Evolutionary conservation across 2,888 invertebrate species (phyloP), one percentile per base, ranked within the genome.

Genomic region (Lutraria lutraria): DNA sequence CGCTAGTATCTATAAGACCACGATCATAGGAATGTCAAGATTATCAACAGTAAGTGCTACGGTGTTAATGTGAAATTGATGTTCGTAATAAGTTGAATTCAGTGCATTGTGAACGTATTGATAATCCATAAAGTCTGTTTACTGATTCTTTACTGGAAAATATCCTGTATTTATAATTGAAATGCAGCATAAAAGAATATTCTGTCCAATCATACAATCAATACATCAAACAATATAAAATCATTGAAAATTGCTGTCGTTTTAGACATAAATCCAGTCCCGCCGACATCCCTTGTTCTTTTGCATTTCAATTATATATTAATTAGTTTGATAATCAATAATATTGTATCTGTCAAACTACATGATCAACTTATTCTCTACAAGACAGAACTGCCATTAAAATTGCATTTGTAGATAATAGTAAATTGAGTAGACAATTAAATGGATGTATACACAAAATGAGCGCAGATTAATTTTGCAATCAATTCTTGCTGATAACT

Each of bases 21-120:
- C n/a, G n/a, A n/a, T n/a, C 31, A 16, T 34, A 76, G 16, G 76
- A 31, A 31, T 76, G 29, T 16, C 76, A 31, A 31, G 31, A 19
- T 6, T 34, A 34, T 76, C 19, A 31, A 76, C 31, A 31, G 0
- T 2, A 25, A 2, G 10, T 72, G n/a, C 25, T 31, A 79, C 80
- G 2, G 54, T 25, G n/a, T n/a, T 85, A 85, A 80, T 85, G 85
- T n/a, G 52, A 80, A 56, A 85, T 80, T 80, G 56, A 80, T 85
- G 79, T 80, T 85, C 43, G 34, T 80, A 21, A 80, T 25, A 85
- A 31, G 15, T 54, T 52, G 54, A 53, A 76, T 54, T 21, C 31
- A 53, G 34, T 76, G 52, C 54, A 34, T 76, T 84, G 53, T 29
- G 52, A 31, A 80, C 31, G 60, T 85, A 85, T 85, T 85, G 85